Evolutionary conservation across 2,113 vertebrate genomes (phyloP), one percentile per base, ranked within the genome.

Genomic region (Campylorhamphus procurvoides): DNA sequence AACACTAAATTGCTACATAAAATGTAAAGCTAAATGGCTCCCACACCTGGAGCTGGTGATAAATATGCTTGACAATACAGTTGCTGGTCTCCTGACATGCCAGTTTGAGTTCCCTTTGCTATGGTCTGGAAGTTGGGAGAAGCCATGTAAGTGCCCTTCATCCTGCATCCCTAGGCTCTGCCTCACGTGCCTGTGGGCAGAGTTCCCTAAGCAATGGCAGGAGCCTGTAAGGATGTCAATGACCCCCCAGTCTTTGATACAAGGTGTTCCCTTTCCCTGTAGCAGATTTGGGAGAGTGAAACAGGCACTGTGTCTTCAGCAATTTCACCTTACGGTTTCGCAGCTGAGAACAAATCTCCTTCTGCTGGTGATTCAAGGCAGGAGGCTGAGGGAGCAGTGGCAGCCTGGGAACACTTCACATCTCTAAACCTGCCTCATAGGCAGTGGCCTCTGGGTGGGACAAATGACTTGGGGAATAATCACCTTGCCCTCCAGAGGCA

Each of bases 1-100:
- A 60, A 52, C 58, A 60, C 80, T 81, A 80, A 96, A 96, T 59
- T 92, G 96, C 81, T 87, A 84, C 44, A n/a, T 69, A 92, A 94
- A 78, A 86, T 1, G 3, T 86, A 62, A 84, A 97, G 79, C 59
- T 37, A 85, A 95, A 94, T 79, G 35, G 56, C 74, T 96, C 52
- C 47, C 49, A 85, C 60, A 94, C 80, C 89, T 95, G 76, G 85
- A 90, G 49, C 42, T 73, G 74, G 42, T 89, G 79, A 81, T 85
- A 91, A 81, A 80, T 73, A 74, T 40, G 55, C 67, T 64, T 52
- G 78, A 96, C 39, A 56, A 68, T 50, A 56, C 39, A 78, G 67
- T 58, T 62, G 6, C 33, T 53, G 47, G 25, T 89, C 55, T 94
- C 80, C 94, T 46, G 60, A 64, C 47, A 49, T 8, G n/a, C 39